These are phyloP conservation scores for Microtus pennsylvanicus DNA, from an alignment of 2,113 vertebrate species.

Conservation along the genomic window DNA sequence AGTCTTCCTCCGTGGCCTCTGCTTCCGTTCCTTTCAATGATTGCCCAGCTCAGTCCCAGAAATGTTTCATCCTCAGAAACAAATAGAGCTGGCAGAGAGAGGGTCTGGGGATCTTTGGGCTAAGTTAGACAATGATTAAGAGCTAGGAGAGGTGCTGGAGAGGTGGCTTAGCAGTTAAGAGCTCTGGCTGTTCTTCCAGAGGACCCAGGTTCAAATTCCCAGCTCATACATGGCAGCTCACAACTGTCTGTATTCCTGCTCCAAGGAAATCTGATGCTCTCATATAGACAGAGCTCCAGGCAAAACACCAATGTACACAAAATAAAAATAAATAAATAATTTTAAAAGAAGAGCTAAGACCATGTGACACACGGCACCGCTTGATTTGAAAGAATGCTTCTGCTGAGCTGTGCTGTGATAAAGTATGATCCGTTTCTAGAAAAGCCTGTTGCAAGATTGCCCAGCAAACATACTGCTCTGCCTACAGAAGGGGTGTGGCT, in stretches of 20 bases:
- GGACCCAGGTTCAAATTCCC: too few relatives aligned
- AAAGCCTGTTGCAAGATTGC: not conserved
- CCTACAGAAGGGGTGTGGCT: not conserved
- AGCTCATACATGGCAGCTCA: too few relatives aligned
- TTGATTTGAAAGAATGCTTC: not conserved
- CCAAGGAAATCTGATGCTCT: too few relatives aligned
- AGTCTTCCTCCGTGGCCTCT: too few relatives aligned
- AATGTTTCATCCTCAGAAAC: constrained; percentile 2
- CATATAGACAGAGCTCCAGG: too few relatives aligned
- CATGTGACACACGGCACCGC: not conserved
- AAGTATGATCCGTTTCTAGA: not conserved
- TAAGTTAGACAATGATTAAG: not conserved
- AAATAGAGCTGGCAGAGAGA: not conserved
- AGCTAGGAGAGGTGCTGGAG: not conserved
- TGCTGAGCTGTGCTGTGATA: not conserved
- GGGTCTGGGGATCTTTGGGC: not conserved
- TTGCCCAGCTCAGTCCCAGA: not conserved
- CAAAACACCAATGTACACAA: too few relatives aligned
- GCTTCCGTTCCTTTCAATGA: not conserved
- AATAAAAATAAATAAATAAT: too few relatives aligned
- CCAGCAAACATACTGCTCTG: not conserved
- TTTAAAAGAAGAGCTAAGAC: not conserved
- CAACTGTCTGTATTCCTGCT: too few relatives aligned
- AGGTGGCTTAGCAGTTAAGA: too few relatives aligned
- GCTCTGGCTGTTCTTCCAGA: too few relatives aligned